Evolutionary conservation across 1,140 invertebrate genomes (phyloP), one percentile per base, ranked within the genome.

Genomic region (Anthonomus grandis): DNA sequence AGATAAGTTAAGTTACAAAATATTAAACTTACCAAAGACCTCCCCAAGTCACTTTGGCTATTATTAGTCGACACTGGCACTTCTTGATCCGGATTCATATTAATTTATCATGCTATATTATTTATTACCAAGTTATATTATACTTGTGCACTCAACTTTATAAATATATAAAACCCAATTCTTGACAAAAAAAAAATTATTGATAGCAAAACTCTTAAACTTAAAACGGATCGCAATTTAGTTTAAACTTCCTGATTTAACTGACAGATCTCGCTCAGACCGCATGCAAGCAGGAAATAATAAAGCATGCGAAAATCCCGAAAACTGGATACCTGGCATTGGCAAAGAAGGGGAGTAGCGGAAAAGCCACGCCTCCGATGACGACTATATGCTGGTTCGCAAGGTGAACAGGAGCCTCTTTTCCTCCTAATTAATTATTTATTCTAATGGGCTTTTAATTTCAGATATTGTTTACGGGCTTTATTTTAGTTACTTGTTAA

Each of bases 31-130:
- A 57, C 55, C 55, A 57, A 19, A 8, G 55, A 25, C 36, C 46
- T 41, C 12, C 23, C 27, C 44, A 44, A 23, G 17, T 57, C 55
- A 42, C 37, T 31, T 13, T 49, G 44, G n/a, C n/a, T n/a, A n/a
- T n/a, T n/a, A 22, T 49, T 42, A 2, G 55, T 10, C 9, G 37
- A 41, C 6, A 62, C 56, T 24, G 70, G 69, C 62, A 70, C 69
- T 64, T 72, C 68, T 61, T 72, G 70, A 58, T 72, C 69, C 52
- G 68, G 64, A 59, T 69, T 70, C 69, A 71, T 72, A n/a, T n/a
- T n/a, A n/a, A n/a, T n/a, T n/a, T n/a, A n/a, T n/a, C n/a, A n/a
- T n/a, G n/a, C n/a, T n/a, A n/a, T n/a, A n/a, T n/a, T n/a, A n/a
- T n/a, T n/a, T n/a, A n/a, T n/a, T n/a, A n/a, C n/a, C n/a, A n/a